phyloP scores from a whole-genome alignment of 2,113 vertebrate genomes.

The Scopus umbretta region DNA sequence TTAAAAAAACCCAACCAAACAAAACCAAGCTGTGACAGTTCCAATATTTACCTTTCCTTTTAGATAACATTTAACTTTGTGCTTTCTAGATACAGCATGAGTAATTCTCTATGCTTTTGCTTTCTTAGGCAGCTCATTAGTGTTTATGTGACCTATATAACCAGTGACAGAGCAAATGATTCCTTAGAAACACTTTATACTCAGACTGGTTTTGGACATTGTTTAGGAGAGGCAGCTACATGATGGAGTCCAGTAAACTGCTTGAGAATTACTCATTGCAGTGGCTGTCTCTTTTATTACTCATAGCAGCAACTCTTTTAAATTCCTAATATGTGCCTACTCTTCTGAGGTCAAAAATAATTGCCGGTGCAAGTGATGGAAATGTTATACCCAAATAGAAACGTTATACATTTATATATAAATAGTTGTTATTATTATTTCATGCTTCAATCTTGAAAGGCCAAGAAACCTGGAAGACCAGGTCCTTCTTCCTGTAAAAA shows the following conservation, averaged over 20 bases:
- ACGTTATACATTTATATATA: too few relatives aligned
- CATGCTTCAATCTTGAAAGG: neutral
- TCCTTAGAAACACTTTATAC: neutral
- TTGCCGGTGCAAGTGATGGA: neutral
- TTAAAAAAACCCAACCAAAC: accelerated
- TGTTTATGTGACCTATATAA: constrained; percentile 45
- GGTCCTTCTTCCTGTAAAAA: neutral
- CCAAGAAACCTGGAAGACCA: neutral
- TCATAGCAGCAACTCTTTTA: neutral
- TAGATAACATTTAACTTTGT: neutral
- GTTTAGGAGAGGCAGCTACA: neutral
- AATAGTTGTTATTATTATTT: too few relatives aligned
- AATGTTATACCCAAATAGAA: neutral
- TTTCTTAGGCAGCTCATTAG: neutral
- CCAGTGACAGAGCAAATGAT: neutral
- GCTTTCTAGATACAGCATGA: neutral
- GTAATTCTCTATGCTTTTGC: constrained; percentile 3
- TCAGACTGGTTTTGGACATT: neutral
- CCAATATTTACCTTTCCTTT: neutral
- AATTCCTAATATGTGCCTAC: neutral
- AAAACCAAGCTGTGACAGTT: neutral
- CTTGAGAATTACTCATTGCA: neutral
- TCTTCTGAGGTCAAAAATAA: neutral
- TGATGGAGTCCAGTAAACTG: neutral
- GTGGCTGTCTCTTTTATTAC: neutral